phyloP scores from a whole-genome alignment of 2,113 vertebrate species.

The Tricholaema leucomelas region DNA sequence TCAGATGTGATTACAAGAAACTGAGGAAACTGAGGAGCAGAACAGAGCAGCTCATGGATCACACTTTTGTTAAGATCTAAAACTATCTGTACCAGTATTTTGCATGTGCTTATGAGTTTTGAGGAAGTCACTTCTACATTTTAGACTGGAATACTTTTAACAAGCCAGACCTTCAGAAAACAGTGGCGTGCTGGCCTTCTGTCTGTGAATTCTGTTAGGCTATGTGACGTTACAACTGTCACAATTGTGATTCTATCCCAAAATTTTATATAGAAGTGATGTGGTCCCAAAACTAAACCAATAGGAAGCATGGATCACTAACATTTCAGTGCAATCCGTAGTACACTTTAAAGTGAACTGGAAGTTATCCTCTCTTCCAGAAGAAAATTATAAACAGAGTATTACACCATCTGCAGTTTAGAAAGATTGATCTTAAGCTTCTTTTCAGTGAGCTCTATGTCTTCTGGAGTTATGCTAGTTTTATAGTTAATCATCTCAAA shows the following conservation, averaged over 20 bases:
- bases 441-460: background rate
- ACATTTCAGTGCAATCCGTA: background rate
- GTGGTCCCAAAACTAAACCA: background rate
- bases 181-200: background rate
- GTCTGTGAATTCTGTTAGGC: background rate
- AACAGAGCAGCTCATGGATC: accelerated
- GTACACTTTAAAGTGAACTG: background rate
- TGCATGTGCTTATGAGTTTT: background rate
- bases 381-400: background rate
- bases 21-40: background rate
- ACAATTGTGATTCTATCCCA: constrained; percentile 8
- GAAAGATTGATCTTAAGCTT: constrained; percentile 29
- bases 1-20: background rate
- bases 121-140: background rate
- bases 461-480: background rate
- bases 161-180: background rate
- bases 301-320: background rate
- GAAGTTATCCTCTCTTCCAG: background rate
- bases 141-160: background rate
- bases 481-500: constrained; percentile 26
- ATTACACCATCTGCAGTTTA: constrained; percentile 10
- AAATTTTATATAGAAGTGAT: background rate
- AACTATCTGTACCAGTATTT: background rate
- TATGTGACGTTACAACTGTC: background rate
- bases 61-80: background rate